Evolutionary conservation across 2,113 vertebrate species (phyloP).

Genomic region (Tonatia bakeri): DNA sequence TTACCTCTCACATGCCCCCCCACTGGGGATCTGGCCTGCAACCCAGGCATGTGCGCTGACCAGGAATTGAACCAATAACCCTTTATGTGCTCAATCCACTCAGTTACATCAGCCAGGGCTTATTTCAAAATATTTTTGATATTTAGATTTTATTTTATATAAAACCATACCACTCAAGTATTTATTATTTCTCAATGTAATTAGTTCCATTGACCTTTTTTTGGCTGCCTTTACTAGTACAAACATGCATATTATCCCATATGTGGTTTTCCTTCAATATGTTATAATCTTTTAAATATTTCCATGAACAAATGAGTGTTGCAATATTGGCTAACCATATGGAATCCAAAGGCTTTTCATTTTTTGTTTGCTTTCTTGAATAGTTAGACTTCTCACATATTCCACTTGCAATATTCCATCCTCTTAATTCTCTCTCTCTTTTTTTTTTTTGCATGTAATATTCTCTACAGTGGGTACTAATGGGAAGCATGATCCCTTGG

Average conservation of each 20-base stretch:
- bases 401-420: background rate
- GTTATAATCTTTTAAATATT: background rate
- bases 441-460: background rate
- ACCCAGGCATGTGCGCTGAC: too few relatives aligned
- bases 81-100: too few relatives aligned
- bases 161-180: background rate
- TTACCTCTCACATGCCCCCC: too few relatives aligned
- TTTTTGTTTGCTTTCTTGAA: background rate
- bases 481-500: background rate
- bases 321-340: background rate
- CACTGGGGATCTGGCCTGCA: too few relatives aligned
- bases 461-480: background rate
- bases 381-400: background rate
- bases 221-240: background rate
- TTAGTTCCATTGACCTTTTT: constrained; percentile 5
- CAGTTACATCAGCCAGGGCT: too few relatives aligned
- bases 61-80: too few relatives aligned
- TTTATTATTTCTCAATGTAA: constrained; percentile 43
- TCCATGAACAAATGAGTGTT: background rate
- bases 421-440: background rate
- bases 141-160: background rate
- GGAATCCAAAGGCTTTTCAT: background rate
- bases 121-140: background rate
- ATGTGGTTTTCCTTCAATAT: background rate
- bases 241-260: constrained; percentile 16